These are phyloP conservation scores for Trichechus manatus DNA, from an alignment of 2,113 vertebrate species.

Conservation along the genomic window DNA sequence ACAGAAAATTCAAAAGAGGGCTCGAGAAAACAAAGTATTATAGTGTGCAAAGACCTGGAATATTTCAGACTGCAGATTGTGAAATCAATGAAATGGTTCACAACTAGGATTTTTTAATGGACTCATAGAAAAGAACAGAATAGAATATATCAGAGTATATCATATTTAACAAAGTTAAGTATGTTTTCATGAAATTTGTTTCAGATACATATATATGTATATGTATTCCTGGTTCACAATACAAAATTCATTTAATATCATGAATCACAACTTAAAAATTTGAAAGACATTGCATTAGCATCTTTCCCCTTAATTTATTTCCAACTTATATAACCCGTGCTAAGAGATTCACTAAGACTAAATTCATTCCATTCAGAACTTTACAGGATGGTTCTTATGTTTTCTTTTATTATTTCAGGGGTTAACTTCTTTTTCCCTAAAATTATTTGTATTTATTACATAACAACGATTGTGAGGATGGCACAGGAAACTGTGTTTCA, in stretches of 20 bases:
- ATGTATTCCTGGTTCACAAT: neutral
- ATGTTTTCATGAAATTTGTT: neutral
- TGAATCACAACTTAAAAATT: neutral
- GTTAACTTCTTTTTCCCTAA: neutral
- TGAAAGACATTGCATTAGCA: neutral
- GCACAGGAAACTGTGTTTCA: too few relatives aligned
- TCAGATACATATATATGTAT: neutral
- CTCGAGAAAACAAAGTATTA: too few relatives aligned
- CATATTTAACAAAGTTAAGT: neutral
- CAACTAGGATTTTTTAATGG: neutral
- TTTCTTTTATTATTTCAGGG: neutral
- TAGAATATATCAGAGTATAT: too few relatives aligned
- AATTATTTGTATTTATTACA: neutral
- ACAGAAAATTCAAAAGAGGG: too few relatives aligned
- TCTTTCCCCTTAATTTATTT: neutral
- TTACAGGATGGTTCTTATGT: neutral
- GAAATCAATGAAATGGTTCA: neutral
- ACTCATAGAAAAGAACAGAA: neutral
- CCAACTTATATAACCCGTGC: neutral
- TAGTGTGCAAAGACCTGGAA: too few relatives aligned
- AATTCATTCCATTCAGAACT: neutral
- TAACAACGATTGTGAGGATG: neutral
- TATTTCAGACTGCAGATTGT: too few relatives aligned
- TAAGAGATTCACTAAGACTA: neutral
- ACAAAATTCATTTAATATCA: neutral